A percentile compares a stretch with the other conserved stretches of the same genome.
Evolutionary conservation across 1,140 invertebrate species (phyloP).

Genomic region (Hypothenemus hampei): DNA sequence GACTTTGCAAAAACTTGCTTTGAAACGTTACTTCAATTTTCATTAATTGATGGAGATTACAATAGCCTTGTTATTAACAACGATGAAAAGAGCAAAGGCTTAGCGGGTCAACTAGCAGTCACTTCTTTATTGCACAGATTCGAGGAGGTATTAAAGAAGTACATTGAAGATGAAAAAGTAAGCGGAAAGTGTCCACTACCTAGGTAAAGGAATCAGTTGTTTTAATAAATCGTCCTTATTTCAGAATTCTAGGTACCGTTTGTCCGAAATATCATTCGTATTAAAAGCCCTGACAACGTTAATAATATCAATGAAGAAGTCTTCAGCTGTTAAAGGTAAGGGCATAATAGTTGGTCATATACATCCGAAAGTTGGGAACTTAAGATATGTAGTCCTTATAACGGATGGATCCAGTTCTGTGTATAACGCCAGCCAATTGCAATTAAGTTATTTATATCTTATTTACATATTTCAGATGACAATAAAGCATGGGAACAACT

Average conservation of each 20-base stretch:
- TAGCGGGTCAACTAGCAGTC: slow-evolving; percentile 82
- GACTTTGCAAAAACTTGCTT: slow-evolving; percentile 96
- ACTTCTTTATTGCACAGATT: slow-evolving; percentile 87
- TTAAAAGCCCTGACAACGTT: slow-evolving; percentile 91
- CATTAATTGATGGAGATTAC: slow-evolving; percentile 64
- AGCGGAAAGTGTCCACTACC: slow-evolving; percentile 87
- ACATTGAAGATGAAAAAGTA: slow-evolving; percentile 81
- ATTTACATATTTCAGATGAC: slow-evolving; percentile 60
- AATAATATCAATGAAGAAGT: slow-evolving; percentile 87
- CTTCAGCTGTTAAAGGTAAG: slow-evolving; percentile 76
- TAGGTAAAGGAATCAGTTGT: slow-evolving; percentile 55
- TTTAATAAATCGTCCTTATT: neutral
- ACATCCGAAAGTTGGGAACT: neutral
- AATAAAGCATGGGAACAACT: slow-evolving; percentile 87
- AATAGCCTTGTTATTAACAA: slow-evolving; percentile 44
- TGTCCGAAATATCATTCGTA: slow-evolving; percentile 96
- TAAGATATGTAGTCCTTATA: slow-evolving; percentile 1
- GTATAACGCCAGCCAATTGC: too few relatives aligned
- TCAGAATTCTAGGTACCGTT: slow-evolving; percentile 65
- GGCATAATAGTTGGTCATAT: too few relatives aligned
- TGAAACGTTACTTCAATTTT: slow-evolving; percentile 93
- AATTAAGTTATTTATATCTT: slow-evolving; percentile 9
- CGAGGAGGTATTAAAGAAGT: slow-evolving; percentile 85
- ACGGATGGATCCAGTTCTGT: too few relatives aligned
- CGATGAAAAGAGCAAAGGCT: slow-evolving; percentile 51